Evolutionary conservation across 1,140 invertebrate genomes (phyloP).

Genomic region (Oreohelix idahoensis): DNA sequence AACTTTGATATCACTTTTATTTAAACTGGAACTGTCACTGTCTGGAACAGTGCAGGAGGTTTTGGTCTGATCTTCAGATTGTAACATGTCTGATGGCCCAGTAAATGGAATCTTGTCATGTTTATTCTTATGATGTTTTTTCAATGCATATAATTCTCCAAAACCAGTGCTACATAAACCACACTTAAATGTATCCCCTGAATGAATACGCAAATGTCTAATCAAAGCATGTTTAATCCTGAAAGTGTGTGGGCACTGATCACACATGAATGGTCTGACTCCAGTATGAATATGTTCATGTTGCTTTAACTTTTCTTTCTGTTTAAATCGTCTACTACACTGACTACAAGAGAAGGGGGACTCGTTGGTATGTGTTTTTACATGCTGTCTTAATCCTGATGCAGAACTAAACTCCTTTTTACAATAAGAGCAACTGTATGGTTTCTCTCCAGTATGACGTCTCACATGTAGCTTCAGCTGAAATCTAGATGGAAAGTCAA

Average conservation of each 20-base stretch:
- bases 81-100: not conserved
- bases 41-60: not conserved
- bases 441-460: conserved; percentile 32
- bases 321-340: not conserved
- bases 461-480: not conserved
- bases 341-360: not conserved
- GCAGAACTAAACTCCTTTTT: not conserved
- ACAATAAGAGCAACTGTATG: conserved; percentile 17
- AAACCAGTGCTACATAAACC: not conserved
- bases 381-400: not conserved
- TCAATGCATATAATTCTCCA: not conserved
- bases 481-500: not conserved
- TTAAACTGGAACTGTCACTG: not conserved
- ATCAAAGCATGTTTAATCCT: not conserved
- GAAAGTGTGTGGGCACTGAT: not conserved
- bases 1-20: not conserved
- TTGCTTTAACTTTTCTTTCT: not conserved
- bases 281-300: conserved; percentile 1
- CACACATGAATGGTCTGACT: conserved; percentile 2
- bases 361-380: not conserved
- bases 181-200: not conserved
- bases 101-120: not conserved
- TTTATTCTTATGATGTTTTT: not conserved
- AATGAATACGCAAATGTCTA: not conserved
- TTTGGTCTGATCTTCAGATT: not conserved